These are phyloP conservation scores for Sclerurus mexicanus DNA, from an alignment of 2,113 vertebrate genomes.

Conservation along the genomic window DNA sequence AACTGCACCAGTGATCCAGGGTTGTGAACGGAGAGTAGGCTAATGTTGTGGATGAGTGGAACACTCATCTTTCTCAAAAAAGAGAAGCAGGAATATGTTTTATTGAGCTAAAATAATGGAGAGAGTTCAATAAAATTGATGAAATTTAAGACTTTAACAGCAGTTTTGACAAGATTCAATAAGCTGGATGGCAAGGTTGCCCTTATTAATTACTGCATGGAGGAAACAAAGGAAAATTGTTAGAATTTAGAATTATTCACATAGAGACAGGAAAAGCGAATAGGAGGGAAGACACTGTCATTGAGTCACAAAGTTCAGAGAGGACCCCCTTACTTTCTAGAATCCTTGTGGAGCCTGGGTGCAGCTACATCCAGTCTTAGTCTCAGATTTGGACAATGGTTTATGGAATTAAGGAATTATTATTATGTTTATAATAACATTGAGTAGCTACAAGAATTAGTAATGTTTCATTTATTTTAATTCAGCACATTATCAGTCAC, in stretches of 20 bases:
- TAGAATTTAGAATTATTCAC: not conserved
- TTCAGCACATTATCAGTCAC: not conserved
- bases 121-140: not conserved
- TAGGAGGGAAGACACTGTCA: fast-evolving
- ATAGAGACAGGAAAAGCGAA: not conserved
- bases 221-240: not conserved
- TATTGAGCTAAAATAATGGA: not conserved
- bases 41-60: not conserved
- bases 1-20: not conserved
- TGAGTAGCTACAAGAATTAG: not conserved
- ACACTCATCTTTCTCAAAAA: not conserved
- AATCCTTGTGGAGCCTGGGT: not conserved
- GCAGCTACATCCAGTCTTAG: not conserved
- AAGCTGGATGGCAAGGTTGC: not conserved
- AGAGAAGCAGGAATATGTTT: not conserved
- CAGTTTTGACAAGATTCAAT: not conserved
- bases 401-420: not conserved
- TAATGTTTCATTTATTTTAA: not conserved
- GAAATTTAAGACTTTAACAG: not conserved
- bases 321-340: not conserved
- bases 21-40: not conserved
- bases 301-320: not conserved
- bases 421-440: not conserved
- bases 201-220: not conserved
- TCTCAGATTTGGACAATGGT: not conserved